phyloP scores from a whole-genome alignment of 35 echinoderm and acorn worm species.

The Heliocidaris tuberculata region DNA sequence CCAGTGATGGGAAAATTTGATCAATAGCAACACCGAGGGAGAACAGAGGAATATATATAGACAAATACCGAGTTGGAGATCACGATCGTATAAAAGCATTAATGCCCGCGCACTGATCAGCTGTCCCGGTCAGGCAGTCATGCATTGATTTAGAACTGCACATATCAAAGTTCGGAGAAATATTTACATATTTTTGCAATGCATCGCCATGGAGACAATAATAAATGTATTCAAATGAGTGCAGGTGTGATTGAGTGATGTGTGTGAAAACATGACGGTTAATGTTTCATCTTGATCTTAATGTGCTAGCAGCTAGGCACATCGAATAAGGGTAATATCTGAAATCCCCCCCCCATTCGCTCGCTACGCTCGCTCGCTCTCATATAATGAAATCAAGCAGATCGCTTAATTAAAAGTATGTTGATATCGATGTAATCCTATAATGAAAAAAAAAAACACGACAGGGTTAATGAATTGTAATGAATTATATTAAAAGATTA shows the following conservation, averaged over 20 bases:
- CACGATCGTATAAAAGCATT: neutral
- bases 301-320: too few species aligned
- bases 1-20: constrained; percentile 42
- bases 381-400: too few species aligned
- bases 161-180: neutral
- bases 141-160: neutral
- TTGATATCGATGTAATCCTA: too few species aligned
- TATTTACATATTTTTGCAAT: neutral
- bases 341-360: too few species aligned
- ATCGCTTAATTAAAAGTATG: too few species aligned
- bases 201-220: neutral
- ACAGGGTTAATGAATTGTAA: too few species aligned
- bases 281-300: too few species aligned
- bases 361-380: too few species aligned
- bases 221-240: neutral
- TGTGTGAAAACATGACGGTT: neutral
- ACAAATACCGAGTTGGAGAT: neutral
- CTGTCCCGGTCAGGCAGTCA: neutral
- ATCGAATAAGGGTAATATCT: too few species aligned
- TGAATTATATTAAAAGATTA: too few species aligned
- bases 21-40: neutral
- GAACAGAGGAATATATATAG: neutral
- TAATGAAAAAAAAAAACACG: too few species aligned
- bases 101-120: neutral
- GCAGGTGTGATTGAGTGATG: neutral